Conservation (phyloP, 2,113 vertebrate genomes). For the Odontesthes bonariensis region DNA sequence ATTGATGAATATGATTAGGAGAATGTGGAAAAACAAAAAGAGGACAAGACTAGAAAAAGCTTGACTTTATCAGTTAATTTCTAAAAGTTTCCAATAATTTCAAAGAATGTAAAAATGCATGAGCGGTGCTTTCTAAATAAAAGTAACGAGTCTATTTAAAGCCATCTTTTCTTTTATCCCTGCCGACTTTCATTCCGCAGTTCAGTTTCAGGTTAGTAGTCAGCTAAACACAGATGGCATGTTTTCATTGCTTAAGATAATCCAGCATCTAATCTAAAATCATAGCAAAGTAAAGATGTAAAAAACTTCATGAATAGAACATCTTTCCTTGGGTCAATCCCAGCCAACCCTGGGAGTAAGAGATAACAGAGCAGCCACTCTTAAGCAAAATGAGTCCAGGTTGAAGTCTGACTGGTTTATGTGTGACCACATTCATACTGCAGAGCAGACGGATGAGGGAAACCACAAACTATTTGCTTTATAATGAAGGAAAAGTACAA, state of each 20-base stretch:
- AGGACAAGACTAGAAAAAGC: background rate
- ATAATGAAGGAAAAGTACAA: background rate
- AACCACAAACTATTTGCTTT: conserved; percentile 1
- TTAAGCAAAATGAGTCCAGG: conserved; percentile 2
- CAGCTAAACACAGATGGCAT: background rate
- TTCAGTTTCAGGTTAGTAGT: background rate
- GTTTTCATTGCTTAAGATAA: conserved; percentile 20
- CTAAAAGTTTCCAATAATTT: background rate
- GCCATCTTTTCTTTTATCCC: too few relatives aligned
- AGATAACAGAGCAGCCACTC: conserved; percentile 44
- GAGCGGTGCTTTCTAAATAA: too few relatives aligned
- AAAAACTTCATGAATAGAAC: conserved; percentile 11
- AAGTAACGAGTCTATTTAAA: too few relatives aligned
- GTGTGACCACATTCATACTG: background rate
- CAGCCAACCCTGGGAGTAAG: conserved; percentile 10
- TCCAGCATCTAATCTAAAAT: conserved; percentile 19
- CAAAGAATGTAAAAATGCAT: background rate
- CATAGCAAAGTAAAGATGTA: conserved; percentile 9
- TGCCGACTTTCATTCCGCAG: too few relatives aligned
- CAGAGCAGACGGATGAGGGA: background rate
- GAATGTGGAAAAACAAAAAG: conserved; percentile 4
- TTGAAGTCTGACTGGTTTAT: conserved; percentile 1
- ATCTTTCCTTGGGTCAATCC: conserved; percentile 32
- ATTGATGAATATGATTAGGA: conserved; percentile 35
- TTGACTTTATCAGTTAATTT: background rate